Base-by-base conservation (phyloP, 2,113 vertebrate genomes). In the Hypocryptadius cinnamomeus region DNA sequence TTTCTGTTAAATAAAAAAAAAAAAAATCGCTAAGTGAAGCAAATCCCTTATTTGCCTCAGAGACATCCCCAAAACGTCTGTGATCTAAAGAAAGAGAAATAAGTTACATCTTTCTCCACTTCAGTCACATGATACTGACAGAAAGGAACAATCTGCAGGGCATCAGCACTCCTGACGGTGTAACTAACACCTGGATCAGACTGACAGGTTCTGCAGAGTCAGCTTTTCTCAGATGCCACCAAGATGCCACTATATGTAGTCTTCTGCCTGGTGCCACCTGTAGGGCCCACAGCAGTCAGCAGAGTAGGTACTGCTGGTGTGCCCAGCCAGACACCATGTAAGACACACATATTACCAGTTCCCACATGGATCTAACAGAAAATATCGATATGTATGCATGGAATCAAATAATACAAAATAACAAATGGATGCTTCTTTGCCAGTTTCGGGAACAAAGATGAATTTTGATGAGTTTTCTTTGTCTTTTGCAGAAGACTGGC, bases 1-100 rank as follows among this genome's bases (percentile, higher is more conserved):
- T 99, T 97, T 99, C 99, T 99, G 89, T 18, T 39, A 92, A 6
- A 1, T 42, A 89, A 91, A 50, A 48, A 87, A 87, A 83, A 42
- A 92, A 40, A n/a, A 9, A 56, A 31, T 0, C 0, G 12, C 37
- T 42, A 92, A 57, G 37, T 40, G 16, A 92, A 77, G 47, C 7
- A 90, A 90, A 73, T 24, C 51, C 20, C 13, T 28, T 14, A 39
- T 30, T 61, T 53, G 23, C 3, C 15, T 7, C 54, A 53, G 23
- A 69, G 18, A 45, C 28, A 24, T 30, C 23, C 23, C 18, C 28
- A 39, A 45, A 61, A 69, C 28, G 4, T 39, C 42, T 91, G 47
- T 19, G 25, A 60, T 30, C 6, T 69, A 63, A 61, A 74, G 54
- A 54, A 76, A 47, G 30, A 63, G 44, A 79, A 74, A n/a, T 30